phyloP scores from a whole-genome alignment of 2,113 vertebrate species.

The Amazona vittata region DNA sequence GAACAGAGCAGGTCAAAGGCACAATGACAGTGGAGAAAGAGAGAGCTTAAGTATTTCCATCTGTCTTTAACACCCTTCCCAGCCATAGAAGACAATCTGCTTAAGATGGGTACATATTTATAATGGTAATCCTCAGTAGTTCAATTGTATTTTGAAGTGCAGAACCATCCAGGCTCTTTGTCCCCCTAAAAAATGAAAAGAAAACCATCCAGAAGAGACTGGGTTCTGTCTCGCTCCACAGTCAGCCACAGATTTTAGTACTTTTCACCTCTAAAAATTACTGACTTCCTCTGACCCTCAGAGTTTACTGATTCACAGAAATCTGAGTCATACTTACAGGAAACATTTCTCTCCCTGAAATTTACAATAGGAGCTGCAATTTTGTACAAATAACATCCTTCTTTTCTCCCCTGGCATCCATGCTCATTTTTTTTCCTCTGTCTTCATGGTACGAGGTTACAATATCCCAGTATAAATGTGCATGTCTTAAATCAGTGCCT shows the following conservation, averaged over 20 bases:
- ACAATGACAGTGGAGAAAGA: background rate
- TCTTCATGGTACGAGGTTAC: background rate
- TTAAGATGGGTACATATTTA: background rate
- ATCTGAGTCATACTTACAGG: constrained; percentile 45
- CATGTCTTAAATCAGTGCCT: background rate
- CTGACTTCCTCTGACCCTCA: constrained; percentile 1
- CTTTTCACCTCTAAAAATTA: background rate
- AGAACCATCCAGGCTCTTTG: background rate
- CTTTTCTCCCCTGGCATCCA: background rate
- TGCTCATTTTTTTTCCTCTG: background rate
- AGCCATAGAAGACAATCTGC: background rate
- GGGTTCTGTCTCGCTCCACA: background rate
- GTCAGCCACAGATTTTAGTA: background rate
- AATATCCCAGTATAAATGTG: background rate
- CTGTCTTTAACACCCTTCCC: background rate
- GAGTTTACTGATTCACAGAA: constrained; percentile 20
- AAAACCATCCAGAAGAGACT: background rate
- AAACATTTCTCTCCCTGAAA: constrained; percentile 3
- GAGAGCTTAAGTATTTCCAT: background rate
- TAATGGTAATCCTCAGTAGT: background rate
- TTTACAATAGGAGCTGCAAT: background rate
- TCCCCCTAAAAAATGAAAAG: fast-evolving
- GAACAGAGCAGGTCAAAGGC: background rate
- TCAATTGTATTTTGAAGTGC: background rate
- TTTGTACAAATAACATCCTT: background rate